phyloP scores from a whole-genome alignment of 2,797 vertebrate species.

The Rhyacichthys aspro region DNA sequence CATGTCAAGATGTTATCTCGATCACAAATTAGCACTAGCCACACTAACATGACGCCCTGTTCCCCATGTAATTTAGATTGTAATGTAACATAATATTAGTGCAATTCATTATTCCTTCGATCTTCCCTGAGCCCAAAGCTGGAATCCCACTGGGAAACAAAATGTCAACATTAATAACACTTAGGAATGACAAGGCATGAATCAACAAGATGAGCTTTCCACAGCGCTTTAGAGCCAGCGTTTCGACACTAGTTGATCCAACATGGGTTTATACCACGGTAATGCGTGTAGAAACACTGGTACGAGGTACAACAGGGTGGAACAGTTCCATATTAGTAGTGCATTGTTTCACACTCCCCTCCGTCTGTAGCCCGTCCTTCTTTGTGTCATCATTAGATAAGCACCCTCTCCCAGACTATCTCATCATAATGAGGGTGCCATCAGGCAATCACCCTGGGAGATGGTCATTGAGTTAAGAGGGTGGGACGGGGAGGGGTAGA shows the following conservation, averaged over 20 bases:
- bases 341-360: conserved; percentile 28
- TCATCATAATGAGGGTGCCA: conserved; percentile 72
- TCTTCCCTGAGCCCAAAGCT: conserved; percentile 51
- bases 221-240: conserved; percentile 28
- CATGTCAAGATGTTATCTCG: conserved; percentile 68
- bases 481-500: conserved; percentile 44
- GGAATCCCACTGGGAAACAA: conserved; percentile 61
- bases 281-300: conserved; percentile 31
- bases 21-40: conserved; percentile 65
- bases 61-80: conserved; percentile 58
- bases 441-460: conserved; percentile 75
- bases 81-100: conserved; percentile 72
- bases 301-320: conserved; percentile 15
- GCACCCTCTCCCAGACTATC: conserved; percentile 60
- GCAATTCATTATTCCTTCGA: conserved; percentile 67
- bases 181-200: conserved; percentile 66
- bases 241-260: conserved; percentile 34
- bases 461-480: conserved; percentile 75
- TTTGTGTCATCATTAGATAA: conserved; percentile 71
- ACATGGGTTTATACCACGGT: conserved; percentile 29
- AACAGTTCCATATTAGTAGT: conserved; percentile 24
- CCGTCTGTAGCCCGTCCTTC: conserved; percentile 50
- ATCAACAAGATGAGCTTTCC: conserved; percentile 63
- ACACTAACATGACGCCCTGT: conserved; percentile 61
- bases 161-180: conserved; percentile 73